Base-by-base conservation (phyloP, 2,797 vertebrate species). In the Petrocephalus sullivani region DNA sequence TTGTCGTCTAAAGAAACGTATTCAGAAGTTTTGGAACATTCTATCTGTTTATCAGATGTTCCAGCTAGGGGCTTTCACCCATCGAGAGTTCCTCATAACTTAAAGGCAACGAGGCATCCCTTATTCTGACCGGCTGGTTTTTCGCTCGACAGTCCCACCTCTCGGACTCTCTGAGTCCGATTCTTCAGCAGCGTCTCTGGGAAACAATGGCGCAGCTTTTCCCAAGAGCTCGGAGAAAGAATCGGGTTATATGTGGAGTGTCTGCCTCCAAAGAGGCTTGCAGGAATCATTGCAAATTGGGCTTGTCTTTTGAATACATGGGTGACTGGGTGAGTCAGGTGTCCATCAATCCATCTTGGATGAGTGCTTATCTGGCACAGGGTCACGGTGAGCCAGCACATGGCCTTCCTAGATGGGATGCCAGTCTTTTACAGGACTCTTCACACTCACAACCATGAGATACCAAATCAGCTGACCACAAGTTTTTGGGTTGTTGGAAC, bases 1-100 rank as follows among this genome's bases (percentile, higher is more conserved):
- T 87, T 82, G 85, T 86, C 49, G 54, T 89, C 88, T 87, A 54
- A 87, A 87, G 88, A 87, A 89, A 87, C 53, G 60, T 61, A 87
- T 60, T 89, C 71, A 87, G 12, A 71, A 87, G 87, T 87, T 87
- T 60, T 82, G 88, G 85, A 89, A 81, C 37, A 37, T 61, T 82
- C 58, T 78, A 61, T 87, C 85, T 87, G 64, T 89, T 89, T 82
- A 87, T 89, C 88, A 87, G 85, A 87, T 89, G 86, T 88, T 89
- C 56, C 71, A 75, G 57, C 54, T 58, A 56, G 21, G 37, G 85
- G 56, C 64, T 85, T 61, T 53, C 54, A 75, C 60, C 71, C 67
- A 51, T 60, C 53, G 88, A 89, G 71, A 82, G 53, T 87, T 87
- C 49, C 57, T 81, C 71, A 87, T 82, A 87, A 61, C 53, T 89